Evolutionary conservation across 2,113 vertebrate species (phyloP), one percentile per base, ranked within the genome.

Genomic region (Macquaria ambigua): DNA sequence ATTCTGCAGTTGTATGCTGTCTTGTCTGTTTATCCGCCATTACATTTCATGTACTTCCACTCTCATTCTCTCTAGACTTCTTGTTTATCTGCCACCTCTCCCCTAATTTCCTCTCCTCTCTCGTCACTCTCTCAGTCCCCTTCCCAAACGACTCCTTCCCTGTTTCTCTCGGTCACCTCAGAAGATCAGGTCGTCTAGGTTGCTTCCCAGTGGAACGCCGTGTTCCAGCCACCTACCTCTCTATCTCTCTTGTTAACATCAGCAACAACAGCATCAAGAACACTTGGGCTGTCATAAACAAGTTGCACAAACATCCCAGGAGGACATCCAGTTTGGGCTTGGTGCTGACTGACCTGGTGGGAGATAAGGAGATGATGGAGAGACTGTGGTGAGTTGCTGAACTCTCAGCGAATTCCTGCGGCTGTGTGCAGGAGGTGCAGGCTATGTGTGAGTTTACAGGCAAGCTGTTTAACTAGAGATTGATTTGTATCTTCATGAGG

Each of bases 201-300:
- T 64, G 64, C 74, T 87, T 90, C 88, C 85, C 86, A 52, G 77
- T 28, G 73, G 88, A 90, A 85, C 63, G 0, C 31, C 6, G 5
- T 79, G 86, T 91, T 89, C 89, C 80, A 73, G 70, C 56, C 46
- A 10, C 64, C 48, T 59, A 69, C 67, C 74, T 67, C 86, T 84
- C 72, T 52, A 62, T 80, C 77, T 72, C 76, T 80, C 77, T 77
- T 79, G 86, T 91, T 94, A 93, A 89, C 87, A 89, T 92, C 86
- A 88, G 61, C 79, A 88, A 89, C 77, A 94, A 79, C 85, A 77
- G 76, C 84, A 76, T 87, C 87, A 91, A 85, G 88, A 88, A 77
- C 93, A 92, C 93, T 89, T 87, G 75, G 87, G 84, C 85, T 93
- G 91, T 93, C 90, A 94, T 95, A 95, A 95, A 95, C 94, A 94